These are phyloP conservation scores for Platorchestia sp. DNA, from an alignment of 1,140 invertebrate genomes.

Conservation along the genomic window DNA sequence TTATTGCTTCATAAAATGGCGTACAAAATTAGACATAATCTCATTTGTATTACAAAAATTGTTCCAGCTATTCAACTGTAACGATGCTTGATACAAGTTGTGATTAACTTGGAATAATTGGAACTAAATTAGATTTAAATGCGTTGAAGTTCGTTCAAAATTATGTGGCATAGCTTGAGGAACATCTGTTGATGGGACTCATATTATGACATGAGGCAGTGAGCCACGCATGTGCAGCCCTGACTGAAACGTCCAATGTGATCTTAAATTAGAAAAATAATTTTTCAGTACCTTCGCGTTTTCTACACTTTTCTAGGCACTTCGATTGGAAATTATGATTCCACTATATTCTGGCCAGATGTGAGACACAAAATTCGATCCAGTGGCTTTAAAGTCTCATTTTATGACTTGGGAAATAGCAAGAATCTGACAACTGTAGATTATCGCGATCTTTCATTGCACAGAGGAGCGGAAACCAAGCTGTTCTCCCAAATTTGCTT, in stretches of 20 bases:
- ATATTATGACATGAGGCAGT: neutral
- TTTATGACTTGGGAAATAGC: conserved; percentile 37
- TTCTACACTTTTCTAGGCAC: neutral
- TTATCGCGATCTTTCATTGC: conserved; percentile 43
- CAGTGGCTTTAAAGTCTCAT: conserved; percentile 17
- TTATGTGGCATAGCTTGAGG: neutral
- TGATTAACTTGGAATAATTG: no score
- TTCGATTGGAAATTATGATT: neutral
- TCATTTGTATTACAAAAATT: no score
- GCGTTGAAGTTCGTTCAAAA: no score
- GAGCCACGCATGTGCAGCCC: neutral
- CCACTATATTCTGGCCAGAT: neutral
- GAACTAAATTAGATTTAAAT: no score
- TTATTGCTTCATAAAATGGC: no score
- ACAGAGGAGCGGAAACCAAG: conserved; percentile 45
- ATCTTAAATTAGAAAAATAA: neutral
- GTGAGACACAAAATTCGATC: conserved; percentile 45
- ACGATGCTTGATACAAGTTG: no score
- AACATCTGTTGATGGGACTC: neutral
- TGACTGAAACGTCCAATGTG: neutral
- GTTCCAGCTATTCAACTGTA: no score
- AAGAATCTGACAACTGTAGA: conserved; percentile 33
- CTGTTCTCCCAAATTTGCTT: conserved; percentile 53
- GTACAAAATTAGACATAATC: no score
- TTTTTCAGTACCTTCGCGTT: neutral